Conservation (phyloP, 2,113 vertebrate species). For the Tichodroma muraria region DNA sequence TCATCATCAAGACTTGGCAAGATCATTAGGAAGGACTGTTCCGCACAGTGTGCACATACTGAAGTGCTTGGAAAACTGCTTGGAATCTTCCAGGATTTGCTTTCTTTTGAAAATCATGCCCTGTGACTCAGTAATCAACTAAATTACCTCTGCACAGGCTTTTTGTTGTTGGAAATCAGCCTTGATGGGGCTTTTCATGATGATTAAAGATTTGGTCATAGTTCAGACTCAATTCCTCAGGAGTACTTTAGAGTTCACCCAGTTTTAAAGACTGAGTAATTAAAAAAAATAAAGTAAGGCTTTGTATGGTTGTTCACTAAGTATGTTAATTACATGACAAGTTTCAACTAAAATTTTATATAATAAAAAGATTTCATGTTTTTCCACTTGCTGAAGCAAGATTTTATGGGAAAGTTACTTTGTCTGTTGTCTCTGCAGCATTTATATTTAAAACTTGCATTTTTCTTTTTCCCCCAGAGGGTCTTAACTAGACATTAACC, state of each 20-base stretch:
- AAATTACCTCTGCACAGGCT: neutral
- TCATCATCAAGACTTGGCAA: neutral
- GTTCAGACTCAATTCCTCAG: conserved; percentile 18
- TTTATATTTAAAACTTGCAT: neutral
- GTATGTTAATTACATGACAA: conserved; percentile 15
- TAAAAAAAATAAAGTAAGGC: neutral
- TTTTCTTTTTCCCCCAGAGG: neutral
- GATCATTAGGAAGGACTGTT: neutral
- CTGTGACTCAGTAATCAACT: neutral
- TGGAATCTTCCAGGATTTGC: neutral
- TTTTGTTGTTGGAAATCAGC: neutral
- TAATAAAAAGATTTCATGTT: neutral
- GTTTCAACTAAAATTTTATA: conserved; percentile 6
- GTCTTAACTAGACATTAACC: neutral
- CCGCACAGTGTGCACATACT: neutral
- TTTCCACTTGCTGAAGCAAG: neutral
- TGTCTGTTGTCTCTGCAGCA: neutral
- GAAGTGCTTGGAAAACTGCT: neutral
- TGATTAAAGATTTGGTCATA: conserved; percentile 19
- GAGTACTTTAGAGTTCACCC: neutral
- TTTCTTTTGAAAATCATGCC: neutral
- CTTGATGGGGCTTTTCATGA: neutral
- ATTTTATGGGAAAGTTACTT: neutral
- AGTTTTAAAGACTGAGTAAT: neutral
- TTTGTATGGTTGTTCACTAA: neutral